Evolutionary conservation across 2,797 vertebrate species (phyloP).

Genomic region (Carcharodon carcharias): DNA sequence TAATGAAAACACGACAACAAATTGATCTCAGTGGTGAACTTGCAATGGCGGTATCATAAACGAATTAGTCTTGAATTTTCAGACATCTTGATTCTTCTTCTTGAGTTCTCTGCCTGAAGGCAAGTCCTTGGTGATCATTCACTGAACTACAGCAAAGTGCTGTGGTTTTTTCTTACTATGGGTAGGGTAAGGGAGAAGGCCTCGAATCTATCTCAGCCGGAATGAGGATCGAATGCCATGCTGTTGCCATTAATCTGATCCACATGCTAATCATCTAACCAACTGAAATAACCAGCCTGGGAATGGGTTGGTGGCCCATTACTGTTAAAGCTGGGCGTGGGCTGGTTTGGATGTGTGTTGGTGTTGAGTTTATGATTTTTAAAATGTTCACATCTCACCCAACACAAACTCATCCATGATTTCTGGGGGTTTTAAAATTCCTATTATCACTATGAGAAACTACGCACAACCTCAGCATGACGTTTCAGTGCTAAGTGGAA

Average conservation of each 20-base stretch:
- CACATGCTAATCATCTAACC: background rate
- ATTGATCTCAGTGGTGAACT: background rate
- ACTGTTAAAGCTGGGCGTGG: background rate
- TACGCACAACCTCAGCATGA: background rate
- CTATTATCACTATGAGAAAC: background rate
- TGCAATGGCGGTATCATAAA: background rate
- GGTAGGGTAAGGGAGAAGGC: too few species aligned
- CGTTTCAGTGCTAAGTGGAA: background rate
- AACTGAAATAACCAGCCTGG: background rate
- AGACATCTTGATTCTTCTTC: background rate
- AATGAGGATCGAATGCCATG: too few species aligned
- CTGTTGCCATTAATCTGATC: too few species aligned
- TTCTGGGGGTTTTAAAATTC: background rate
- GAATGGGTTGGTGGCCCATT: background rate
- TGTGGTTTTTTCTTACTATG: too few species aligned
- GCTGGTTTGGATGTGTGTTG: background rate
- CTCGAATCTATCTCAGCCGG: too few species aligned
- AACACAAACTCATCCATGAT: background rate
- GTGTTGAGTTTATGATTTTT: background rate
- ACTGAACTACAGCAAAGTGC: too few species aligned
- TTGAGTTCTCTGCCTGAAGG: too few species aligned
- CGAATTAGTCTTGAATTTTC: background rate
- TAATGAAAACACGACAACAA: background rate
- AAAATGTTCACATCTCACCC: background rate
- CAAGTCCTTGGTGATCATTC: too few species aligned